These are phyloP conservation scores for Athene noctua DNA, from an alignment of 2,113 vertebrate species.

Conservation along the genomic window DNA sequence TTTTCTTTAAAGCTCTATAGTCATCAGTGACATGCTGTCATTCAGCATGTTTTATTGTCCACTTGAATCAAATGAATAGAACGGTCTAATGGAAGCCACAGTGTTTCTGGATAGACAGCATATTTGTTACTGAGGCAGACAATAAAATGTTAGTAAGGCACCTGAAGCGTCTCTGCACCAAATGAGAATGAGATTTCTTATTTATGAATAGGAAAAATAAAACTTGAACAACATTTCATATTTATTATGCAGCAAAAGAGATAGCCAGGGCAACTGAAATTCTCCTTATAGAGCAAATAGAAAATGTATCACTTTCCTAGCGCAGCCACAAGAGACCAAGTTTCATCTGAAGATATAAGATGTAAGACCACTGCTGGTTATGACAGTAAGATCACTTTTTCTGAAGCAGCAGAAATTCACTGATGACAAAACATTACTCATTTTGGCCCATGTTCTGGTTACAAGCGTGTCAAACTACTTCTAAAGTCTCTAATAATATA, in stretches of 20 bases:
- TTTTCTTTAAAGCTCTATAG: not conserved
- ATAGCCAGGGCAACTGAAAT: not conserved
- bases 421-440: not conserved
- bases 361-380: not conserved
- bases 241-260: constrained; percentile 22
- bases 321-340: not conserved
- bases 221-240: not conserved
- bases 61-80: constrained; percentile 22
- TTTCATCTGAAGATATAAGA: not conserved
- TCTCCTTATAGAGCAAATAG: not conserved
- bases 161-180: not conserved
- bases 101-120: not conserved
- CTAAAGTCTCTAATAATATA: not conserved
- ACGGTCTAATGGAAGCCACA: not conserved
- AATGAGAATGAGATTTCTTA: constrained; percentile 25
- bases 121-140: constrained; percentile 24
- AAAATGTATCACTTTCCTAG: not conserved
- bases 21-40: constrained; percentile 1
- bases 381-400: not conserved
- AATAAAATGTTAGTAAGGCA: constrained; percentile 19
- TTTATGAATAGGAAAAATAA: constrained; percentile 15
- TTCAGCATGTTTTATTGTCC: constrained; percentile 34
- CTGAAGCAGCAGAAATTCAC: constrained; percentile 1
- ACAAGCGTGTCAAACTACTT: not conserved
- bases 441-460: not conserved